These are phyloP conservation scores for Coluber constrictor DNA, from an alignment of 2,797 vertebrate genomes.

Conservation along the genomic window DNA sequence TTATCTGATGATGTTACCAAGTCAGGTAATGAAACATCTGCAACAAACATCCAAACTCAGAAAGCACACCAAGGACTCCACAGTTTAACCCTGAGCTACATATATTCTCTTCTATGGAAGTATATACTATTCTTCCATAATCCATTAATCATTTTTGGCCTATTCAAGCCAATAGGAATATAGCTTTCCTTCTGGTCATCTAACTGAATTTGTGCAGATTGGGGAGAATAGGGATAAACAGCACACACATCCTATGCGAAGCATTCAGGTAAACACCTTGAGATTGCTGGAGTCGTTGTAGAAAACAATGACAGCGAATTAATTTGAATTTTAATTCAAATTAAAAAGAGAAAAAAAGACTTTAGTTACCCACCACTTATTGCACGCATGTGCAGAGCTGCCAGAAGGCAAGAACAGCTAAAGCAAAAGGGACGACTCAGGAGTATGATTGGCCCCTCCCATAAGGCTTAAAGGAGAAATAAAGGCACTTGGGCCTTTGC, in stretches of 20 bases:
- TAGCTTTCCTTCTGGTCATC: not conserved
- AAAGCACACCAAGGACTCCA: not conserved
- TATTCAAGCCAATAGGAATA: not conserved
- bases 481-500: no score
- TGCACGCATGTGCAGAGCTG: no score
- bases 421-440: no score
- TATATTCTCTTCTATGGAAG: not conserved
- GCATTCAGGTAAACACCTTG: not conserved
- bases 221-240: not conserved
- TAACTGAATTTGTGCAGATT: not conserved
- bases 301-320: not conserved
- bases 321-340: no score
- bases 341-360: not conserved
- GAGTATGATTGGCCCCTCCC: no score
- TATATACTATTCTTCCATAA: not conserved
- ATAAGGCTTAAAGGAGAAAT: no score
- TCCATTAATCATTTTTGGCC: not conserved
- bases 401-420: no score
- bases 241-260: not conserved
- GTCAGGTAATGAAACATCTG: not conserved
- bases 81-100: not conserved
- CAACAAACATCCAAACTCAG: not conserved
- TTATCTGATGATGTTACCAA: not conserved
- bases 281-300: not conserved
- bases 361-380: not conserved